Conservation (phyloP, 2,797 vertebrate species). For the Nasua narica region DNA sequence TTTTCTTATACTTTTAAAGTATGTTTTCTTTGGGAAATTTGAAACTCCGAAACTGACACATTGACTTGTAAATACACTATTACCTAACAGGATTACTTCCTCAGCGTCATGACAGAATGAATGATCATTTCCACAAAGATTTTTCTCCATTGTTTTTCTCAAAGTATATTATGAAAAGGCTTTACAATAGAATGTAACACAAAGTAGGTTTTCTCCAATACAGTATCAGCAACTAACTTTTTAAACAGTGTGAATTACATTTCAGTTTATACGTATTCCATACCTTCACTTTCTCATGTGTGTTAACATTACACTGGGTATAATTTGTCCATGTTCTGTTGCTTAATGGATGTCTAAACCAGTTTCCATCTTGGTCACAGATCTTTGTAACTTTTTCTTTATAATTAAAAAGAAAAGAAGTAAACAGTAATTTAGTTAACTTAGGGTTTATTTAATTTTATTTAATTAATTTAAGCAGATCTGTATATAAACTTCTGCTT, state of each 20-base stretch:
- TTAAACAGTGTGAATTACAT: background rate
- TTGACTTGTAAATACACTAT: conserved; percentile 26
- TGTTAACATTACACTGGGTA: conserved; percentile 91
- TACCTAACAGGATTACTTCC: background rate
- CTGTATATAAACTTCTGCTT: conserved; percentile 36
- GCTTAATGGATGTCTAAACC: conserved; percentile 96
- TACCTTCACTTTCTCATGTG: conserved; percentile 91
- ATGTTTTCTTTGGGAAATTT: conserved; percentile 44
- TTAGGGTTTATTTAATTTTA: conserved; percentile 48
- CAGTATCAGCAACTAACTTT: background rate
- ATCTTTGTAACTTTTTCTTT: conserved; percentile 96
- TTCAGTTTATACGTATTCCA: background rate
- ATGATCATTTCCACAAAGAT: background rate
- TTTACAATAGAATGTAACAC: background rate
- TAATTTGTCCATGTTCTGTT: conserved; percentile 98
- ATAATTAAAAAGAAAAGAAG: conserved; percentile 31
- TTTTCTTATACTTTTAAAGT: background rate
- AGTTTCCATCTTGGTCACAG: conserved; percentile 91
- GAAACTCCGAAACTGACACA: background rate
- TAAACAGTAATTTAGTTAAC: background rate
- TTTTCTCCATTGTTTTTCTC: conserved; percentile 9
- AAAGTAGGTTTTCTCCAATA: background rate
- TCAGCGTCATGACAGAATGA: background rate
- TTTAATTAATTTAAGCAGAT: conserved; percentile 24
- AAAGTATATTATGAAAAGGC: background rate